Evolutionary conservation across 2,797 vertebrate genomes (phyloP).

Genomic region (Bovichtus diacanthus): DNA sequence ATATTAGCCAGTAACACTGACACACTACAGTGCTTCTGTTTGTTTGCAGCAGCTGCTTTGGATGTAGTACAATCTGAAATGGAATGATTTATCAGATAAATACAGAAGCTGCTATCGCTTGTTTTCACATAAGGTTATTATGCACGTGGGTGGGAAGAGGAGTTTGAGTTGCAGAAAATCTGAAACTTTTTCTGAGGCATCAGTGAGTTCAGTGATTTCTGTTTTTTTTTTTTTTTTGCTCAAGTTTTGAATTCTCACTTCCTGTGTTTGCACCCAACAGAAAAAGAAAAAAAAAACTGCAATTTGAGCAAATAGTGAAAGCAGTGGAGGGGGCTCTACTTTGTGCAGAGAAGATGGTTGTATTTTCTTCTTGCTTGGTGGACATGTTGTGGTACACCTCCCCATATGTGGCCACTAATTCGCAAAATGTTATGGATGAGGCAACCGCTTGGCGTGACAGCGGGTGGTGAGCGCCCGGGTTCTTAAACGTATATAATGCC

Average conservation of each 20-base stretch:
- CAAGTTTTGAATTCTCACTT: constrained; percentile 12
- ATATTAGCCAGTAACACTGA: constrained; percentile 52
- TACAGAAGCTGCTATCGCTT: constrained; percentile 48
- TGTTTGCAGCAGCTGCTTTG: constrained; percentile 59
- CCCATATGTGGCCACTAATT: constrained; percentile 22
- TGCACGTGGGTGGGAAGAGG: constrained; percentile 31
- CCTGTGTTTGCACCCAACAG: background rate
- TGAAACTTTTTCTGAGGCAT: background rate
- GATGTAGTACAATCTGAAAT: constrained; percentile 45
- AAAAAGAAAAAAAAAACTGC: background rate
- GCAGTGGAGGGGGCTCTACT: background rate
- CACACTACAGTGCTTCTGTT: constrained; percentile 56
- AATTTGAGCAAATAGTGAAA: background rate
- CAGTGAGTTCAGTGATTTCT: constrained; percentile 11
- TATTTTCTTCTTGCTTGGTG: background rate
- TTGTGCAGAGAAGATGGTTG: background rate
- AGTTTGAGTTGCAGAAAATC: constrained; percentile 28
- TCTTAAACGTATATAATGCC: constrained; percentile 38
- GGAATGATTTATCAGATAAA: constrained; percentile 61
- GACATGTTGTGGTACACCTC: constrained; percentile 2
- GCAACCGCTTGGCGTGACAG: constrained; percentile 41
- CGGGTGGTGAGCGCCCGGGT: constrained; percentile 38
- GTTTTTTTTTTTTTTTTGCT: no score
- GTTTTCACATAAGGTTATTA: constrained; percentile 45
- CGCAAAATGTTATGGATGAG: constrained; percentile 37